Conservation (phyloP, 2,888 invertebrate species). For the Caenorhabditis zanzibari region DNA sequence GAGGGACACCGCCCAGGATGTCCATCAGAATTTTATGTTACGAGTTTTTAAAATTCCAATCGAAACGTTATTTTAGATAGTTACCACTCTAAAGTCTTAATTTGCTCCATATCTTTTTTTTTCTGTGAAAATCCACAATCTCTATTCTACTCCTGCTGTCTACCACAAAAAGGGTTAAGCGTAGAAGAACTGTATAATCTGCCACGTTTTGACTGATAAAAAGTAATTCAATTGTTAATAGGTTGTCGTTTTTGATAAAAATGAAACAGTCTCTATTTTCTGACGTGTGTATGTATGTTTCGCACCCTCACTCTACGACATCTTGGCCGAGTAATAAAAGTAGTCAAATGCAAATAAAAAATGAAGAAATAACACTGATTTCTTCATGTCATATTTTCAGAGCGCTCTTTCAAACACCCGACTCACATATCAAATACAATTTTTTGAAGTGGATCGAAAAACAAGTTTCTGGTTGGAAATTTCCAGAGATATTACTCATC, state of each 20-base stretch:
- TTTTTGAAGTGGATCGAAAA: not conserved
- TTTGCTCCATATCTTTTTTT: not conserved
- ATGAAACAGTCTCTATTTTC: slow-evolving; percentile 25
- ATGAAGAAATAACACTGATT: slow-evolving; percentile 52
- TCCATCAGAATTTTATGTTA: no score
- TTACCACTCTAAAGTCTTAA: no score
- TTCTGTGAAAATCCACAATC: not conserved
- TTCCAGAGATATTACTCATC: not conserved
- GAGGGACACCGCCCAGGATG: no score
- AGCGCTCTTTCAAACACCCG: slow-evolving; percentile 44
- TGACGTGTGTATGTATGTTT: slow-evolving; percentile 51
- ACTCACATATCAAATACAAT: slow-evolving; percentile 38
- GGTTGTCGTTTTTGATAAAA: slow-evolving; percentile 33
- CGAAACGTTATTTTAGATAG: not conserved
- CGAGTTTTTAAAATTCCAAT: not conserved
- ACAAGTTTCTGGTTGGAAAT: not conserved
- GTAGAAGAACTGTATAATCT: slow-evolving; percentile 36
- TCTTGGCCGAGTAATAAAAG: slow-evolving; percentile 58
- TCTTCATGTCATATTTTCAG: slow-evolving; percentile 26
- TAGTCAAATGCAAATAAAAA: slow-evolving; percentile 54
- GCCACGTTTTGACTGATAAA: slow-evolving; percentile 58
- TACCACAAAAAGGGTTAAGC: slow-evolving; percentile 11
- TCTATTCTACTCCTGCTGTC: not conserved
- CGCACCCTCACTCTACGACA: slow-evolving; percentile 33
- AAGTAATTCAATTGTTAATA: slow-evolving; percentile 57